Percentiles rank a stretch among this genome's conserved stretches.
phyloP scores from a whole-genome alignment of 2,797 vertebrate genomes.

The Pogoniulus pusillus region DNA sequence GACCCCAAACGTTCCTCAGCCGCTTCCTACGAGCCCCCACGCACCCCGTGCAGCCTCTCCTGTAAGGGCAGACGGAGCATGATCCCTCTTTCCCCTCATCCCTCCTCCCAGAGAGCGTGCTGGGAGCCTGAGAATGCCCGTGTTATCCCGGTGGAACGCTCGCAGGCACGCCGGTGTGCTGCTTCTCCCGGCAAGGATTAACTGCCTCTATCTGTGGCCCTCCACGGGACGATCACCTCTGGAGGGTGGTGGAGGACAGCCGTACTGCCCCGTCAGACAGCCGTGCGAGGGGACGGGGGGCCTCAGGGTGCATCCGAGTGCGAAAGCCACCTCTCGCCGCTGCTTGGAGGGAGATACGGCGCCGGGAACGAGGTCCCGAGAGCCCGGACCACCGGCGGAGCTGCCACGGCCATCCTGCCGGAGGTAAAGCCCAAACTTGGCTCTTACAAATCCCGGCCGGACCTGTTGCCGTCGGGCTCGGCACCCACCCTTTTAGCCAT shows the following conservation, averaged over 20 bases:
- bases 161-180: no score
- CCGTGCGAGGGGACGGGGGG: no score
- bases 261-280: background rate
- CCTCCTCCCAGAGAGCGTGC: background rate
- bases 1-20: background rate
- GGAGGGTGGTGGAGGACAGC: background rate
- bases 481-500: background rate
- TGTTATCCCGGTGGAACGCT: background rate
- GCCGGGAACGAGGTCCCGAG: no score
- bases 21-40: no score
- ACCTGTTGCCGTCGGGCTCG: background rate
- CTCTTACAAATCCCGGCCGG: background rate
- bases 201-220: background rate
- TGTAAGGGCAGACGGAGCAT: fast-evolving
- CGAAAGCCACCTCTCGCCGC: background rate
- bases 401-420: background rate
- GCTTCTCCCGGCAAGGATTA: background rate
- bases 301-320: background rate
- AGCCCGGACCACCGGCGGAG: background rate
- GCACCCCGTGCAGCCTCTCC: background rate
- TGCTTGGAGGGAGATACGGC: no score
- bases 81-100: background rate
- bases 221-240: background rate
- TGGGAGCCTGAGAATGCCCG: background rate
- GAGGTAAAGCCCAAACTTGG: background rate